Evolutionary conservation across 2,888 invertebrate genomes (phyloP), one percentile per base, ranked within the genome.

Genomic region (Tipula lateralis): DNA sequence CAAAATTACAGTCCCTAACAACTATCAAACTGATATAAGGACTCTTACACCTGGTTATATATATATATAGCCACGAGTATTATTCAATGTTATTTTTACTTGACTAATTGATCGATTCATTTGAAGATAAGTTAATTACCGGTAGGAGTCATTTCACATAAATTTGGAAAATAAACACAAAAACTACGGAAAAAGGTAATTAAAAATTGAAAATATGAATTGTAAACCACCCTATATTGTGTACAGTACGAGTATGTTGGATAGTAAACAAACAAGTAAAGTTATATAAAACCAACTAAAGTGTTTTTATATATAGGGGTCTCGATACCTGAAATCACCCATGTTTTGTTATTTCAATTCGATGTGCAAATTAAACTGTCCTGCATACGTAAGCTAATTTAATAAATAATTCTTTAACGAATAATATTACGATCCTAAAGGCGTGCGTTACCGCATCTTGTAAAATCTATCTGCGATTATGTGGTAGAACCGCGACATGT

Each of bases 71-170:
- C 66, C 9, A 66, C 12, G 24, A 66, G 19, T 2, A 66, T 24
- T 66, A 7, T 66, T 24, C 44, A 66, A 66, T 66, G 44, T 66
- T 66, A n/a, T 66, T 66, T 44, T 66, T 66, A 66, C 24, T 24
- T 24, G 1, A 66, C 24, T 66, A 24, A 66, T 66, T 66, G 5
- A 24, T 66, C 24, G 66, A 24, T 24, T 24, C 1, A 66, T 66
- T 66, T 66, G 24, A 66, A 66, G 66, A 66, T 66, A 66, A 66
- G 66, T 66, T 66, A 66, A 66, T 66, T 66, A 66, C 66, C 12
- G 66, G 66, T 66, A 19, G 24, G 19, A 66, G 19, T 7, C 24
- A 50, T 66, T 66, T 24, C 66, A 66, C 0, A 24, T 24, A 66
- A 66, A 24, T 24, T 19, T 66, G 9, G 19, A 66, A 7, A 1